phyloP scores from a whole-genome alignment of 2,797 vertebrate species.

The Melanotaenia trifasciata region DNA sequence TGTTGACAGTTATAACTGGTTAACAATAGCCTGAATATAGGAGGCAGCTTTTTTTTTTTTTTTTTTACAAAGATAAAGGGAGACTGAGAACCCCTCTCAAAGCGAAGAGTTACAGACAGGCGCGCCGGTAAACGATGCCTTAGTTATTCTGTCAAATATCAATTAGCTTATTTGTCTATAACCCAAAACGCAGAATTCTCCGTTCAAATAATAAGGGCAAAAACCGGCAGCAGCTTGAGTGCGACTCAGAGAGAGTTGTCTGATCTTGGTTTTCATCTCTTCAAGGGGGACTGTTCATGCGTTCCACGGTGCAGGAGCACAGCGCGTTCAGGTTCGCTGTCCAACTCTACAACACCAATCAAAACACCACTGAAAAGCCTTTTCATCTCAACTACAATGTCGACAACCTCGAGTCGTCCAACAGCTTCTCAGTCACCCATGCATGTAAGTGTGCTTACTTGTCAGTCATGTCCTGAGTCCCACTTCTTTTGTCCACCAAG shows the following conservation, averaged over 20 bases:
- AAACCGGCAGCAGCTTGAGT: not conserved
- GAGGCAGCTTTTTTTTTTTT: slow-evolving; percentile 2
- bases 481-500: slow-evolving; percentile 37
- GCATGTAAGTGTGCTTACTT: slow-evolving; percentile 92
- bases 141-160: slow-evolving; percentile 25
- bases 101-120: slow-evolving; percentile 53
- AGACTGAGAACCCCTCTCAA: slow-evolving; percentile 4
- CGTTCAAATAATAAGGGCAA: not conserved
- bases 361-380: slow-evolving; percentile 98
- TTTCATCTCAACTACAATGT: slow-evolving; percentile 99
- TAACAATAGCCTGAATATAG: not conserved
- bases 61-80: not conserved
- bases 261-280: slow-evolving; percentile 64
- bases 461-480: slow-evolving; percentile 46
- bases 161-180: slow-evolving; percentile 1
- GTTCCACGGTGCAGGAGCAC: slow-evolving; percentile 99
- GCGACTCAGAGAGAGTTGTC: slow-evolving; percentile 22
- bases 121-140: slow-evolving; percentile 35
- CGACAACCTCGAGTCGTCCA: slow-evolving; percentile 99
- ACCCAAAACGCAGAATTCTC: slow-evolving; percentile 14
- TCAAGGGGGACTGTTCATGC: slow-evolving; percentile 98
- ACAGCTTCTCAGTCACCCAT: slow-evolving; percentile 99
- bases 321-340: slow-evolving; percentile 99
- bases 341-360: slow-evolving; percentile 99
- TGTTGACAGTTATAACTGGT: not conserved